Evolutionary conservation across 2,797 vertebrate species (phyloP).

Genomic region (Pangasius mekongensis): DNA sequence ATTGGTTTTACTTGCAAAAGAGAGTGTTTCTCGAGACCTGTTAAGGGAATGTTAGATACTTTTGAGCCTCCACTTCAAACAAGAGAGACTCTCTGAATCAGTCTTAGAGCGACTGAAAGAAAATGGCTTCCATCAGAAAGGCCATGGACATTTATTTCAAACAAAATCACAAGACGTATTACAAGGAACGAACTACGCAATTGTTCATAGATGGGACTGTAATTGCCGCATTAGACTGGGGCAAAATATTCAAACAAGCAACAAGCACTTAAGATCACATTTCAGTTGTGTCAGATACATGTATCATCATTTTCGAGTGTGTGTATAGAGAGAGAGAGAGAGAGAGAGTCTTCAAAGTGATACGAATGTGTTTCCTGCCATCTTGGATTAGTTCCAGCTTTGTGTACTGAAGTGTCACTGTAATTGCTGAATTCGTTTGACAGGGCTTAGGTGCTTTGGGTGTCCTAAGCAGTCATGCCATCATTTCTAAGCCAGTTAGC

Average conservation of each 20-base stretch:
- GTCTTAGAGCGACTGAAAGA: not conserved
- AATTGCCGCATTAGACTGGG: not conserved
- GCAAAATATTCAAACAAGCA: constrained; percentile 2
- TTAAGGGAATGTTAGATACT: not conserved
- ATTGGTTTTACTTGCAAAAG: constrained; percentile 17
- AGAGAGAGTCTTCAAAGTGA: constrained; percentile 25
- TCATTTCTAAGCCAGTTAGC: constrained; percentile 36
- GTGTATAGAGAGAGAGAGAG: not conserved
- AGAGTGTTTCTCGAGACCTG: constrained; percentile 21
- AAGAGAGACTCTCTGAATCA: not conserved
- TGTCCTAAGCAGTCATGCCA: constrained; percentile 31
- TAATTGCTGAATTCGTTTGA: constrained; percentile 42
- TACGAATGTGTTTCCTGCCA: constrained; percentile 7
- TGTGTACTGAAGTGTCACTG: constrained; percentile 32
- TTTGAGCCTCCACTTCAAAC: not conserved
- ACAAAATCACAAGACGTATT: constrained; percentile 1
- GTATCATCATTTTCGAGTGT: not conserved
- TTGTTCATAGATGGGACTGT: not conserved
- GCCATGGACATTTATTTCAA: not conserved
- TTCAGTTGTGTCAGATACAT: not conserved
- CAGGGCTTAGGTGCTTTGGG: constrained; percentile 41
- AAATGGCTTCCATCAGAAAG: constrained; percentile 29
- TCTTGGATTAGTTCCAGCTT: constrained; percentile 36
- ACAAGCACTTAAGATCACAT: constrained; percentile 1
- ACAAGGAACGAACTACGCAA: not conserved